phyloP scores from a whole-genome alignment of 2,888 invertebrate species.

The Eledone cirrhosa region DNA sequence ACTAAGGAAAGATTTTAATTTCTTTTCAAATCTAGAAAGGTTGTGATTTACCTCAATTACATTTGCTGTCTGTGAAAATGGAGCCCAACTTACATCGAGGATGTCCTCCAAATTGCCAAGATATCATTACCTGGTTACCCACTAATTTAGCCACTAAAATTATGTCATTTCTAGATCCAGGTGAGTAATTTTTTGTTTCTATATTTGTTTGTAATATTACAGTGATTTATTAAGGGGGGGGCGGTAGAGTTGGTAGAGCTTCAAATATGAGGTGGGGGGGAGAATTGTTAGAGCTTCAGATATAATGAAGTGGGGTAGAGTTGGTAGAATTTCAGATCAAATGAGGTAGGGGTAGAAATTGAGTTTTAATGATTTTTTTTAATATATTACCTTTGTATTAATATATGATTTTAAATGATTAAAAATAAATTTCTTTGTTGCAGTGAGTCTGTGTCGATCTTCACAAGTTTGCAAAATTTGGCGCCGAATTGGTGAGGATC shows the following conservation, averaged over 20 bases:
- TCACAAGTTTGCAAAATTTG: conserved; percentile 64
- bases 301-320: too few relatives aligned
- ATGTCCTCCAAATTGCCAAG: conserved; percentile 68
- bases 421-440: conserved; percentile 32
- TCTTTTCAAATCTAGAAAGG: conserved; percentile 47
- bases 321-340: too few relatives aligned
- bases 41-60: conserved; percentile 67
- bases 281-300: too few relatives aligned
- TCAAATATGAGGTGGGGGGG: too few relatives aligned
- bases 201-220: too few relatives aligned
- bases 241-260: too few relatives aligned
- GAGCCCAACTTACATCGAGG: conserved; percentile 64
- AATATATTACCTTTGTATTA: too few relatives aligned
- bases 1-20: too few relatives aligned
- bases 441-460: conserved; percentile 65
- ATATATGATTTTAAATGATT: too few relatives aligned
- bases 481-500: conserved; percentile 64
- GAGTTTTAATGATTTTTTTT: too few relatives aligned
- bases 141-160: conserved; percentile 64
- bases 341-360: too few relatives aligned
- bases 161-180: conserved; percentile 68
- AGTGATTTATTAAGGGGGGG: too few relatives aligned
- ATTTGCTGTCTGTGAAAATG: conserved; percentile 66
- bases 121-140: conserved; percentile 67
- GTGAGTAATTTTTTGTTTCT: conserved; percentile 43